Evolutionary conservation across 2,888 invertebrate genomes (phyloP).

Genomic region (Meloe dianella): DNA sequence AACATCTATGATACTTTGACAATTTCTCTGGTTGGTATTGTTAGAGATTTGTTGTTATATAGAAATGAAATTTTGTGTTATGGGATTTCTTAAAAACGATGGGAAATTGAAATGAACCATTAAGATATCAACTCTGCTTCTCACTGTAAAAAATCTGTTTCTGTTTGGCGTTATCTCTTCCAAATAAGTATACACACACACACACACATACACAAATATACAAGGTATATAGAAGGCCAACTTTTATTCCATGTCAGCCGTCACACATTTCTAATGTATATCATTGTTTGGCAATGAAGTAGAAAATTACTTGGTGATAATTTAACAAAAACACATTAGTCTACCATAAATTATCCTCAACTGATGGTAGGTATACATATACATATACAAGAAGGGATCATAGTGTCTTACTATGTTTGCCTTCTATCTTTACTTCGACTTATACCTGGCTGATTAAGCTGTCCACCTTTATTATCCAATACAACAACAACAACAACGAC

Average conservation of each 20-base stretch:
- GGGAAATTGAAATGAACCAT: slow-evolving; percentile 32
- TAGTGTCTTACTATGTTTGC: neutral
- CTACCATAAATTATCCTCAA: slow-evolving; percentile 38
- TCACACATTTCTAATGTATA: slow-evolving; percentile 45
- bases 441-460: neutral
- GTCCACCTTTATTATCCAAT: slow-evolving; percentile 7
- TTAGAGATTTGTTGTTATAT: too few relatives aligned
- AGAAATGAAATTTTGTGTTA: neutral
- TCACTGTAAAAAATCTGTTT: slow-evolving; percentile 45
- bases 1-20: too few relatives aligned
- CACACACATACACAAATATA: slow-evolving; percentile 23
- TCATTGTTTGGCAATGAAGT: slow-evolving; percentile 47
- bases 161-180: slow-evolving; percentile 36
- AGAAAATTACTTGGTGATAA: slow-evolving; percentile 45
- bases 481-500: neutral
- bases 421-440: neutral
- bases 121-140: slow-evolving; percentile 45
- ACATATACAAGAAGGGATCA: slow-evolving; percentile 8
- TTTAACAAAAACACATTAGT: slow-evolving; percentile 44
- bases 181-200: neutral
- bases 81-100: slow-evolving; percentile 10
- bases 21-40: too few relatives aligned
- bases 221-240: slow-evolving; percentile 41
- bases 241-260: slow-evolving; percentile 46
- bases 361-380: neutral